Conservation (phyloP, 2,888 invertebrate species). For the Panzeria rudis region DNA sequence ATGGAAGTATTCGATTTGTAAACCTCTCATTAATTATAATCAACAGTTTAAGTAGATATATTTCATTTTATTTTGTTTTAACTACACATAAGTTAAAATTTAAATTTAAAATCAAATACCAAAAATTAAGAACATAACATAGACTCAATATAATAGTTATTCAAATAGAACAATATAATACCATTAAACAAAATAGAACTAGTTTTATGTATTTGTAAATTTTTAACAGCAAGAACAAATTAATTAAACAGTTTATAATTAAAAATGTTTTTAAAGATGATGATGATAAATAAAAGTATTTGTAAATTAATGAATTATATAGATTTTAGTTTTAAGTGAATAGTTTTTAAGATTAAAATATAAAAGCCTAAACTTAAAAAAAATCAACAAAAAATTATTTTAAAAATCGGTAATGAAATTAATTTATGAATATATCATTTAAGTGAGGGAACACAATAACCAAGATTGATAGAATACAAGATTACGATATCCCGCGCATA, state of each 20-base stretch:
- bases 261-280: slow-evolving; percentile 21
- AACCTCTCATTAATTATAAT: slow-evolving; percentile 70
- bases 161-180: slow-evolving; percentile 25
- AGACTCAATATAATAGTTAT: slow-evolving; percentile 29
- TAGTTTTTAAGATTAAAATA: slow-evolving; percentile 58
- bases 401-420: neutral
- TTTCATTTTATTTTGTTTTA: slow-evolving; percentile 22
- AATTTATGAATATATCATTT: neutral
- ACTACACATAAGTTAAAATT: slow-evolving; percentile 11
- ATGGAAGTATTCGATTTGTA: slow-evolving; percentile 86
- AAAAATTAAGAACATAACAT: slow-evolving; percentile 2
- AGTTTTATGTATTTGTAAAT: slow-evolving; percentile 46
- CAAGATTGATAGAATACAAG: no score
- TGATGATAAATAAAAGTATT: slow-evolving; percentile 57
- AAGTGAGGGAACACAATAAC: neutral
- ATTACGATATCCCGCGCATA: no score
- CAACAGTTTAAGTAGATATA: slow-evolving; percentile 29
- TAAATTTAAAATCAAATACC: slow-evolving; percentile 7
- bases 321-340: slow-evolving; percentile 54
- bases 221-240: slow-evolving; percentile 42
- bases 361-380: slow-evolving; percentile 31
- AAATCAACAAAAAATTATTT: slow-evolving; percentile 13
- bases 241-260: slow-evolving; percentile 1
- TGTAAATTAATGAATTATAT: slow-evolving; percentile 66
- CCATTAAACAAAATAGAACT: neutral